Conservation (phyloP, 2,888 invertebrate species). For the Tortricodes alternella region DNA sequence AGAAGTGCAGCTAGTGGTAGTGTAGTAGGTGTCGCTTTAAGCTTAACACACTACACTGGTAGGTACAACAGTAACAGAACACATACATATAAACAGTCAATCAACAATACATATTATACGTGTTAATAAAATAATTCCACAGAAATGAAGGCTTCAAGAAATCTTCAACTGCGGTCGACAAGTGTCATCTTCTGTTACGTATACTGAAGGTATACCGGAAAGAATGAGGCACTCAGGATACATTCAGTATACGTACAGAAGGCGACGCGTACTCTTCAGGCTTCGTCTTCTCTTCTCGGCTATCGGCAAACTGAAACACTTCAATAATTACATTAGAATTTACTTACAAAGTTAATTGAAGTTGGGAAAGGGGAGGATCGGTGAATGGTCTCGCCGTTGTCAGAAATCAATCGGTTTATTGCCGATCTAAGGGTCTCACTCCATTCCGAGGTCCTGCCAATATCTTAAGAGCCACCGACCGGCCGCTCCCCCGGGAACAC, state of each 20-base stretch:
- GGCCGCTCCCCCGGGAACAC: conserved; percentile 63
- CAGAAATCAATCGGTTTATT: conserved; percentile 36
- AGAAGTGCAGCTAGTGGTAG: too few relatives aligned
- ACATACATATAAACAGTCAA: not conserved
- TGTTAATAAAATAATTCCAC: conserved; percentile 7
- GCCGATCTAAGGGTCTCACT: conserved; percentile 57
- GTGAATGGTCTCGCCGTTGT: not conserved
- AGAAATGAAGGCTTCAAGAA: conserved; percentile 35
- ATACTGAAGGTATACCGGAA: conserved; percentile 99
- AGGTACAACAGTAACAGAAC: not conserved
- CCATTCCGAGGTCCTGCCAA: conserved; percentile 56
- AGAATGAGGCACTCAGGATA: conserved; percentile 98
- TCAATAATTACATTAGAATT: conserved; percentile 17
- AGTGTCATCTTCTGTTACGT: conserved; percentile 99
- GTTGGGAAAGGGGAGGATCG: not conserved
- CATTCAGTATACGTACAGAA: conserved; percentile 99
- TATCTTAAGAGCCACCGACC: conserved; percentile 70
- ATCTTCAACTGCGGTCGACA: conserved; percentile 68
- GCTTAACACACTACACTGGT: not conserved
- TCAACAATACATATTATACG: not conserved
- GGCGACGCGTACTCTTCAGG: conserved; percentile 85
- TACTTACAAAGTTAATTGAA: conserved; percentile 11
- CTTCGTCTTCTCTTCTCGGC: conserved; percentile 47
- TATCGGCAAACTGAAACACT: conserved; percentile 46
- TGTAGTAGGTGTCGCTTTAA: too few relatives aligned